Base-by-base conservation (phyloP, 1,140 invertebrate species). In the Berghia stephanieae region DNA sequence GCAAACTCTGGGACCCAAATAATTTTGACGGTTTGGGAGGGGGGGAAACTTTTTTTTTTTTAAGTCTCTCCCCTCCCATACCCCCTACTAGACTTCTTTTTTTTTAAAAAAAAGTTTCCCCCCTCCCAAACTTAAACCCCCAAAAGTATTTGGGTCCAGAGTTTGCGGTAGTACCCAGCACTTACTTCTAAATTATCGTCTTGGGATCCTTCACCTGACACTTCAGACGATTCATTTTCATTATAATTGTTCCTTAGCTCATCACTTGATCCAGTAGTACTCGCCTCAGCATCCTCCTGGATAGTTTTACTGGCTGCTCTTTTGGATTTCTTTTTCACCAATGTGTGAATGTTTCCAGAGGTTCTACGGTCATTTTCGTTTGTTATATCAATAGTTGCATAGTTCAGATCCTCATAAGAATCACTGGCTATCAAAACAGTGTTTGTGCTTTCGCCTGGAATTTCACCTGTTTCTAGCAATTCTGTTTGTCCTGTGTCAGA, bases 131-230 rank as follows among this genome's bases (percentile, higher is more conserved):
- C n/a, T n/a, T n/a, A 21, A 24, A 66, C 24, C 31, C 13, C 13
- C 55, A 27, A 60, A 57, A 60, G n/a, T 16, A 34, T 31, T 52
- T 36, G n/a, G 21, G n/a, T n/a, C n/a, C n/a, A n/a, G n/a, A n/a
- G n/a, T n/a, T n/a, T n/a, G n/a, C n/a, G n/a, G n/a, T n/a, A n/a
- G n/a, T n/a, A n/a, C n/a, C n/a, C n/a, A n/a, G n/a, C n/a, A n/a
- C 6, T 10, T 81, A 82, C 78, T 72, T 83, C 81, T 57, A 75
- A 71, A 36, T 78, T 78, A 18, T 84, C 82, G 42, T 79, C 82
- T 31, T 78, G 67, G 10, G 80, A 84, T 68, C 86, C 86, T 60
- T 83, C 83, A 31, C 80, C 82, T 27, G 82, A 83, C 21, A 79
- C 73, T 52, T 82, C 81, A 24, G 75, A 79, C 6, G 79, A 77